phyloP scores from a whole-genome alignment of 2,888 invertebrate genomes.

The Craniophora ligustri region DNA sequence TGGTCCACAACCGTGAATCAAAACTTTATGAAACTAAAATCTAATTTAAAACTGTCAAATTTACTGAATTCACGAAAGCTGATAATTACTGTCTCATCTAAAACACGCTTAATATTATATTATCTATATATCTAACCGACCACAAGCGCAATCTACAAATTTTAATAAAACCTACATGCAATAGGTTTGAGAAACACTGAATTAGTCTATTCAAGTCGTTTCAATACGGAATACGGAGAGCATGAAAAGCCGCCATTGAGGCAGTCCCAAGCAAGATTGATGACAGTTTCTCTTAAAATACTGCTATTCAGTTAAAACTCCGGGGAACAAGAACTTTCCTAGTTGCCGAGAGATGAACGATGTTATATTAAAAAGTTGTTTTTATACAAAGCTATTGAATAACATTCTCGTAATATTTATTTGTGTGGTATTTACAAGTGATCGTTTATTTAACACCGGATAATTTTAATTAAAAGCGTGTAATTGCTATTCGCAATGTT shows the following conservation, averaged over 20 bases:
- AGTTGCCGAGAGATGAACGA: slow-evolving; percentile 50
- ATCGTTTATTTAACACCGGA: too few species aligned
- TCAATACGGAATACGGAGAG: slow-evolving; percentile 64
- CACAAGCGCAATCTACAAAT: too few species aligned
- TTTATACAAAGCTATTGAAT: slow-evolving; percentile 17
- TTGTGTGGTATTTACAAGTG: slow-evolving; percentile 9
- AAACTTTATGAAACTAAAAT: too few species aligned
- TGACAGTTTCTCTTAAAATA: slow-evolving; percentile 68
- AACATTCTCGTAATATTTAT: slow-evolving; percentile 10
- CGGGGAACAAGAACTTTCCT: slow-evolving; percentile 66
- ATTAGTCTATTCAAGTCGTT: slow-evolving; percentile 62
- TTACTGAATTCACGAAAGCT: too few species aligned
- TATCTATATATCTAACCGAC: too few species aligned
- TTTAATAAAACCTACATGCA: slow-evolving; percentile 6
- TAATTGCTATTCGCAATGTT: too few species aligned
- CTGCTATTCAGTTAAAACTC: slow-evolving; percentile 68
- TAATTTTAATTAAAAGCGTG: too few species aligned
- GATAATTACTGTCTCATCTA: too few species aligned
- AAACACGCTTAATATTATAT: too few species aligned
- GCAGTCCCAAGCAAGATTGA: slow-evolving; percentile 76
- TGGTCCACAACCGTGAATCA: too few species aligned
- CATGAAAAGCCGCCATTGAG: slow-evolving; percentile 73
- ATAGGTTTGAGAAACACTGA: slow-evolving; percentile 58
- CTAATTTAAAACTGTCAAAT: too few species aligned
- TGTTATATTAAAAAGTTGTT: slow-evolving; percentile 37